Conservation (phyloP, 2,797 vertebrate genomes). For the Capromys pilorides region DNA sequence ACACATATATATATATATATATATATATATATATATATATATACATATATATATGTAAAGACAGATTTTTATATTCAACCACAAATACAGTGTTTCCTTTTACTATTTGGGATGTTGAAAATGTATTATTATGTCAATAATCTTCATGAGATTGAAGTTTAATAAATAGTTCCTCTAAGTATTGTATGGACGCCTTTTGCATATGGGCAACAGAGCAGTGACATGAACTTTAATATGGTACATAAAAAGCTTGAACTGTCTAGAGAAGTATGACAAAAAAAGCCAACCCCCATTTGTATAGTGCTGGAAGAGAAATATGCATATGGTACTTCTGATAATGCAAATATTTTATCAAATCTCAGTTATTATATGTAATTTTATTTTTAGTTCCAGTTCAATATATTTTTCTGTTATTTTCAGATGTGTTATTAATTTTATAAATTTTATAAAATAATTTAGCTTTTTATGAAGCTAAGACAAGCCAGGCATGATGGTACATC, state of each 20-base stretch:
- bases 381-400: background rate
- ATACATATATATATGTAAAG: background rate
- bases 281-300: background rate
- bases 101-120: background rate
- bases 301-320: background rate
- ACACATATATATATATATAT: too few relatives aligned
- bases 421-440: background rate
- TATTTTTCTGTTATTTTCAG: background rate
- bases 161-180: background rate
- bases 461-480: background rate
- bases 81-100: background rate
- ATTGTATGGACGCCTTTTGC: background rate
- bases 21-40: too few relatives aligned
- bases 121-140: background rate
- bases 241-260: background rate
- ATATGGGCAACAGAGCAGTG: background rate
- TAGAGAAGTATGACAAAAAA: background rate
- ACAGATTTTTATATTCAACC: background rate
- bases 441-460: background rate
- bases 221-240: background rate
- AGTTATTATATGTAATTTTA: slow-evolving; percentile 5
- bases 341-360: background rate
- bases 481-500: background rate
- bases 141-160: background rate
- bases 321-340: background rate